Evolutionary conservation across 2,797 vertebrate species (phyloP).

Genomic region (Corythornis leucogaster): DNA sequence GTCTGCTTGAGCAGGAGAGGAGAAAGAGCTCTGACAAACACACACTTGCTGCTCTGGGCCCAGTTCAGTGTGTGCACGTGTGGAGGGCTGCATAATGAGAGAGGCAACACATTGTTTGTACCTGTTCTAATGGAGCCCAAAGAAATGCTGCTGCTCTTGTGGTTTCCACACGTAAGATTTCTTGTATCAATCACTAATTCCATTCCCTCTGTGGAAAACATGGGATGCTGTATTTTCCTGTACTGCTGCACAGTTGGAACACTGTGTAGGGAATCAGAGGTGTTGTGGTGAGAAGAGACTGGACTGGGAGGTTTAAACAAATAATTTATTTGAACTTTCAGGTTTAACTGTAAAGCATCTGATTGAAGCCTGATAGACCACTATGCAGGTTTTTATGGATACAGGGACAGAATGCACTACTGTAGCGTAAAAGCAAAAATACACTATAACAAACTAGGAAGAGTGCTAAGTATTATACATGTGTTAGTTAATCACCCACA

Average conservation of each 20-base stretch:
- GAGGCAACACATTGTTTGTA: not conserved
- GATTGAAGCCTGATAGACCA: no score
- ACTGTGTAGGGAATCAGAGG: not conserved
- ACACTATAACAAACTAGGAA: no score
- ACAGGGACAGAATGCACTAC: no score
- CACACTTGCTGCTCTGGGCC: accelerated
- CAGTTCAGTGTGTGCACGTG: accelerated
- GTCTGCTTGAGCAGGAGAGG: not conserved
- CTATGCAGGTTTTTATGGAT: no score
- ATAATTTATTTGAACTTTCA: not conserved
- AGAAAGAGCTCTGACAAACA: not conserved
- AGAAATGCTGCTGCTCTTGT: not conserved
- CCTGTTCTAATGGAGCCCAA: not conserved
- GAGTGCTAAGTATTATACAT: no score
- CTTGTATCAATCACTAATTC: not conserved
- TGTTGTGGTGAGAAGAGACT: no score
- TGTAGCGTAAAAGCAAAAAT: no score
- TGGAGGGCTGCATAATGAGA: not conserved
- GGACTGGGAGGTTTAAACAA: no score
- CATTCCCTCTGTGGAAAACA: not conserved
- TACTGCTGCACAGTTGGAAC: not conserved
- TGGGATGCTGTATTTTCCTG: not conserved
- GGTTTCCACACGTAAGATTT: not conserved
- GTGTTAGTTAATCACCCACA: no score
- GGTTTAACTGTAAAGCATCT: no score